phyloP scores from a whole-genome alignment of 2,888 invertebrate species.

The Megalurothrips usitatus region DNA sequence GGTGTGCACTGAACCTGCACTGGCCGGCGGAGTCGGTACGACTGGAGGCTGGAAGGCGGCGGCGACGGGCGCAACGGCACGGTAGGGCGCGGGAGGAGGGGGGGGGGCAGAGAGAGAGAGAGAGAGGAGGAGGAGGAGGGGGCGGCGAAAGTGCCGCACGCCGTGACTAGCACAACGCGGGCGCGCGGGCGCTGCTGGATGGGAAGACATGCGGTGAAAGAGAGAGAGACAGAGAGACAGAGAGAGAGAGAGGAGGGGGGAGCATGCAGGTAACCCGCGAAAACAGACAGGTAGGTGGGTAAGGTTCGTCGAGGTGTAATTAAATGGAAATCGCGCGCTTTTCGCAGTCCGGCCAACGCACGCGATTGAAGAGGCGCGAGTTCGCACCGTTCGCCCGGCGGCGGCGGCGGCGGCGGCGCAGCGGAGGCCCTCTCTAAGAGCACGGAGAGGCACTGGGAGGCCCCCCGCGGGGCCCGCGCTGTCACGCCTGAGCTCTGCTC shows the following conservation, averaged over 20 bases:
- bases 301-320: too few relatives aligned
- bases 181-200: not conserved
- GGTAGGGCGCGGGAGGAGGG: not conserved
- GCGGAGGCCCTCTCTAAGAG: too few relatives aligned
- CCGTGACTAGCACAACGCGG: not conserved
- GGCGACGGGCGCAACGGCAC: not conserved
- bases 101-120: not conserved
- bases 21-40: not conserved
- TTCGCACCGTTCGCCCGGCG: too few relatives aligned
- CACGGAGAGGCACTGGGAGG: too few relatives aligned
- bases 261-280: too few relatives aligned
- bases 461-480: too few relatives aligned
- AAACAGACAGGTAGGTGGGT: too few relatives aligned
- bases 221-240: not conserved
- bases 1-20: not conserved
- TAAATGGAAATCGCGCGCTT: too few relatives aligned
- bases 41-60: not conserved
- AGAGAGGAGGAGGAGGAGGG: not conserved
- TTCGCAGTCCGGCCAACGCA: too few relatives aligned
- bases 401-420: too few relatives aligned
- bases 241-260: not conserved
- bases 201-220: not conserved
- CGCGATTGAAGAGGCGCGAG: too few relatives aligned
- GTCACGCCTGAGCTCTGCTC: too few relatives aligned
- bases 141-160: not conserved